phyloP scores from a whole-genome alignment of 2,797 vertebrate genomes.

The Cephalopachus bancanus region DNA sequence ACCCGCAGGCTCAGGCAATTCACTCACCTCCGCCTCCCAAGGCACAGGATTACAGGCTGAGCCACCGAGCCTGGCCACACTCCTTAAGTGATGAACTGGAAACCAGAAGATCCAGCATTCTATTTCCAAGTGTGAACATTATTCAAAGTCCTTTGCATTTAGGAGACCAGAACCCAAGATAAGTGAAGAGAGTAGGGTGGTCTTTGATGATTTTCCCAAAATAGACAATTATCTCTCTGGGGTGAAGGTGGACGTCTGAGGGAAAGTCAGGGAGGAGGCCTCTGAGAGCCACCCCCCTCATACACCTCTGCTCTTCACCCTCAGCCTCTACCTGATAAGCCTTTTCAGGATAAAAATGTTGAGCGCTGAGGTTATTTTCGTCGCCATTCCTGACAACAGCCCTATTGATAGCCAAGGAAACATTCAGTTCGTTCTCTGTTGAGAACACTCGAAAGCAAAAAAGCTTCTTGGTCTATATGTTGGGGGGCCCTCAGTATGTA shows the following conservation, averaged over 20 bases:
- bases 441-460: background rate
- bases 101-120: background rate
- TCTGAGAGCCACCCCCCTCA: background rate
- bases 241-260: background rate
- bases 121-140: background rate
- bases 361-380: slow-evolving; percentile 17
- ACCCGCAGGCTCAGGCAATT: no score
- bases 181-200: background rate
- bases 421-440: background rate
- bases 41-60: no score
- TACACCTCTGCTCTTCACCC: background rate
- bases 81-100: background rate
- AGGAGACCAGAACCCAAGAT: background rate
- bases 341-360: slow-evolving; percentile 23
- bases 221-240: background rate
- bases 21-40: no score
- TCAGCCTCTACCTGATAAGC: background rate
- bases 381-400: slow-evolving; percentile 54
- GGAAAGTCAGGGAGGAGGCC: background rate
- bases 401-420: slow-evolving; percentile 59
- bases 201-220: background rate
- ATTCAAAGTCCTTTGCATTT: background rate
- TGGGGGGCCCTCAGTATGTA: background rate
- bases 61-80: no score
- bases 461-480: background rate